These are phyloP conservation scores for Sebastes schlegelii DNA, from an alignment of 2,113 vertebrate genomes.

Conservation along the genomic window DNA sequence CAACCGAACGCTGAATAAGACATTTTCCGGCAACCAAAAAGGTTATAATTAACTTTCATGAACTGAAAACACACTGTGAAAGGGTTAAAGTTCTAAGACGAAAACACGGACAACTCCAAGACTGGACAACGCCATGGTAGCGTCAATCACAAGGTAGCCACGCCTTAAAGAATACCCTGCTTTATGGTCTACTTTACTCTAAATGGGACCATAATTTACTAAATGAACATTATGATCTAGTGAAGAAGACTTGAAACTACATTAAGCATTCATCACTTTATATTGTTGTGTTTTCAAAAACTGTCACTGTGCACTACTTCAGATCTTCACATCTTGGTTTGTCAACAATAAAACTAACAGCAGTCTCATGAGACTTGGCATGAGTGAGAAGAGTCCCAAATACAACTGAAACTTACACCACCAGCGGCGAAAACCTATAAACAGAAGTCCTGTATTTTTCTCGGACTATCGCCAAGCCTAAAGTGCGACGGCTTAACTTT, in stretches of 20 bases:
- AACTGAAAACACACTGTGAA: too few species aligned
- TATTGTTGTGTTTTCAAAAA: slow-evolving; percentile 16
- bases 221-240: neutral
- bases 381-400: slow-evolving; percentile 11
- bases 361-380: slow-evolving; percentile 1
- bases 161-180: too few species aligned
- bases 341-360: slow-evolving; percentile 30
- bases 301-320: slow-evolving; percentile 2
- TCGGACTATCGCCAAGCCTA: slow-evolving; percentile 49
- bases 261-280: slow-evolving; percentile 9
- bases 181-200: too few species aligned
- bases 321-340: neutral
- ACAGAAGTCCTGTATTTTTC: slow-evolving; percentile 16
- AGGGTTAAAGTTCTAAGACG: too few species aligned
- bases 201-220: too few species aligned
- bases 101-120: too few species aligned
- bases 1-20: too few species aligned
- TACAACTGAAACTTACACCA: slow-evolving; percentile 29
- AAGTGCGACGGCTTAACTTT: slow-evolving; percentile 67
- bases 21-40: too few species aligned
- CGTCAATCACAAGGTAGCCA: too few species aligned
- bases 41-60: too few species aligned
- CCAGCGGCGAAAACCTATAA: slow-evolving; percentile 15
- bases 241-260: neutral
- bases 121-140: too few species aligned